Evolutionary conservation across 2,888 invertebrate genomes (phyloP), one percentile per base, ranked within the genome.

Genomic region (Caenorhabditis sp.): DNA sequence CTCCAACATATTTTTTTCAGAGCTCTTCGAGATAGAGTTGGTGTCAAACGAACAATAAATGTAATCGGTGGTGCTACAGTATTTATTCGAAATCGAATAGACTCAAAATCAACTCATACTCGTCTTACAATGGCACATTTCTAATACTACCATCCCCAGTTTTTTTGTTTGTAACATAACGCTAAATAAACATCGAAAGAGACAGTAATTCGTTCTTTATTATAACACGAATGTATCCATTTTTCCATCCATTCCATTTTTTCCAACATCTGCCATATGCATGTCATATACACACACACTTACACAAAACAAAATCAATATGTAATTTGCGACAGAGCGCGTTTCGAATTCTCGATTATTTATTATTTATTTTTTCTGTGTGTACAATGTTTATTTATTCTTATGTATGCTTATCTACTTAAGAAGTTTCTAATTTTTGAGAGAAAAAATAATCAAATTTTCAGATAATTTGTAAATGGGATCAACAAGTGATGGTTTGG

Each of bases 21-120:
- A 68, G 71, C 76, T 14, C 70, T 76, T 10, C 65, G 76, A 17
- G 71, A 76, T 12, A 62, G 71, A 8, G 64, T 76, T 24, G 60
- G 66, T 3, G 66, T 66, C 17, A 70, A 70, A 60, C 27, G 66
- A 17, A 63, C 66, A 12, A 64, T 50, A 8, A 66, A 53, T 0
- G 49, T 50, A 19, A 53, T 60, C 31, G 70, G 70, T 19, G 62
- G 58, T 17, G 66, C 62, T 6, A 59, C 70, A 8, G 53, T 70
- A 36, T 66, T 70, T 27, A 62, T 51, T 10, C 53, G 19, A 8
- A 4, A 58, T 17, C 66, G 66, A 51, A 17, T 43, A 3, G 43
- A 43, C 43, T 43, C 43, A 5, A 43, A 43, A 43, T 43, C 43
- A 10, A 43, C 17, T 3, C 12, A 43, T 14, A 43, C 43, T 43